phyloP scores from a whole-genome alignment of 2,888 invertebrate genomes.

The Lepidocyrtoides sp. region DNA sequence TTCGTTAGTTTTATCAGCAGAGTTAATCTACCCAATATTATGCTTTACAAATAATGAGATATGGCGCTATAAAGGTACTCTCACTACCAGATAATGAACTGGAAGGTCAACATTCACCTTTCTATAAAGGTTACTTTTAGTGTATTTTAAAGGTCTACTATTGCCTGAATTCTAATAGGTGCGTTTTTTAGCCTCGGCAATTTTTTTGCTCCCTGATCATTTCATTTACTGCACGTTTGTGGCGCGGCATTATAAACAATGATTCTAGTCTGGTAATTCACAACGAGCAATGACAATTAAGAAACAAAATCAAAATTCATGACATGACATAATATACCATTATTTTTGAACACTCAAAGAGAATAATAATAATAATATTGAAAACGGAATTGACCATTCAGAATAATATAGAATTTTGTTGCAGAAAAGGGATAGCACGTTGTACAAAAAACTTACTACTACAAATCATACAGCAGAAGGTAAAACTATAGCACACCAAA shows the following conservation, averaged over 20 bases:
- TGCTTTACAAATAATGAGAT: constrained; percentile 43
- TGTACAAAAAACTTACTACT: background rate
- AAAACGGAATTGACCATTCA: background rate
- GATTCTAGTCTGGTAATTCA: background rate
- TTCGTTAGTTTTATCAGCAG: constrained; percentile 7
- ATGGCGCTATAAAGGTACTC: constrained; percentile 11
- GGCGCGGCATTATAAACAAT: background rate
- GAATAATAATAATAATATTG: no score
- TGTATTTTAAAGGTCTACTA: background rate
- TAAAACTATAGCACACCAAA: background rate
- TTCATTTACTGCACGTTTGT: background rate
- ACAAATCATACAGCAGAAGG: background rate
- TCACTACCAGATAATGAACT: constrained; percentile 60
- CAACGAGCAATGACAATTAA: constrained; percentile 26
- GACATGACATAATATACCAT: constrained; percentile 34
- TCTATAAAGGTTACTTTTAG: constrained; percentile 42
- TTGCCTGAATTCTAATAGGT: constrained; percentile 14
- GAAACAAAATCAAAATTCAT: constrained; percentile 47
- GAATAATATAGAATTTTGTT: background rate
- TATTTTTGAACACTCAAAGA: constrained; percentile 4
- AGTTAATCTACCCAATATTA: constrained; percentile 1
- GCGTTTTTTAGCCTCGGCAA: constrained; percentile 20
- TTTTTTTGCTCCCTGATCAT: constrained; percentile 47
- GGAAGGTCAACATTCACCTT: constrained; percentile 62
- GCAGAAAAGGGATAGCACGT: background rate